Evolutionary conservation across 2,888 invertebrate species (phyloP), one percentile per base, ranked within the genome.

Genomic region (Bedellia somnulentella): DNA sequence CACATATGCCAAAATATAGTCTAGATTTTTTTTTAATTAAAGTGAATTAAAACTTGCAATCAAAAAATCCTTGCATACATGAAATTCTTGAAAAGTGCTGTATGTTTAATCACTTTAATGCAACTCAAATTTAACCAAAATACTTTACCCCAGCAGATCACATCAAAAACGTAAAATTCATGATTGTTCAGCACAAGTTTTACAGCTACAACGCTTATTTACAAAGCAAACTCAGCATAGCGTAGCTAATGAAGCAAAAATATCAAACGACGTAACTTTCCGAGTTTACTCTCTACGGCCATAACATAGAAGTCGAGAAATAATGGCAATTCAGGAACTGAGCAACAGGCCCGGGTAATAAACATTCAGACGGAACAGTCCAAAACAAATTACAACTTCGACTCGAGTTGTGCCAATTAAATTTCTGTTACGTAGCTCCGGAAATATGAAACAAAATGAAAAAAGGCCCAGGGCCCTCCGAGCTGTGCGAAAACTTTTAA

Each of bases 391-490:
- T 70, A 71, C 58, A 73, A 71, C 62, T 71, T 64, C 42, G 56
- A 56, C 46, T 56, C 44, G 60, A 70, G 67, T 68, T 58, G 56
- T 55, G 64, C 71, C 70, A 71, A 75, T 73, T 73, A 73, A 64
- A 68, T 70, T 71, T 66, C 63, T 59, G 70, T 68, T 70, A 71
- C 68, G 62, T 46, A 41, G 52, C 58, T 53, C 47, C 56, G 59
- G 52, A 66, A 73, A 70, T 70, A 71, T 71, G 63, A 57, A 70
- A 68, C 63, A 66, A 71, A 71, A 70, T 60, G 63, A 60, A 67
- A 66, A 66, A 66, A 61, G 60, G 58, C 64, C 57, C 46, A 52
- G 52, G 55, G 59, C 53, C 47, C 37, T 42, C 36, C 50, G 47
- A 48, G 58, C 59, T 66, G 61, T 64, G 42, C 54, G 38, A 45